phyloP scores from a whole-genome alignment of 2,113 vertebrate species.

The Spea multiplicata region DNA sequence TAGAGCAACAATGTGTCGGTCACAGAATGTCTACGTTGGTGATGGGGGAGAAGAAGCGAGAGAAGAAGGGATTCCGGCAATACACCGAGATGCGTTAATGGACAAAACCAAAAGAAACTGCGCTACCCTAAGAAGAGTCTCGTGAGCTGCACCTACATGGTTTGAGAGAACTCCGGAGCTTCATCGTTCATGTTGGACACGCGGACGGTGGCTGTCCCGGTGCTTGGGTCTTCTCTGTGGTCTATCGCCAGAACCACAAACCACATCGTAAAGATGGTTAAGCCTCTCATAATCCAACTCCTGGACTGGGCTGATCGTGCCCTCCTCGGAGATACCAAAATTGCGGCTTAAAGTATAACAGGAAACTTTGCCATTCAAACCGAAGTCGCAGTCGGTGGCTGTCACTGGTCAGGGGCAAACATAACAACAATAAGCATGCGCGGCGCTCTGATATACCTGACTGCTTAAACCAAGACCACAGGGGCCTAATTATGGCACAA shows the following conservation, averaged over 20 bases:
- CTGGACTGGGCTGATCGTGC: slow-evolving; percentile 76
- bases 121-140: too few relatives aligned
- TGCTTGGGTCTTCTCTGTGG: slow-evolving; percentile 73
- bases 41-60: slow-evolving; percentile 38
- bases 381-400: slow-evolving; percentile 83
- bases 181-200: slow-evolving; percentile 89
- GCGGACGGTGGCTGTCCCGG: slow-evolving; percentile 81
- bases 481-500: too few relatives aligned
- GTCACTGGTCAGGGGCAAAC: slow-evolving; percentile 66
- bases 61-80: slow-evolving; percentile 30
- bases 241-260: slow-evolving; percentile 86
- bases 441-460: slow-evolving; percentile 20
- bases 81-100: slow-evolving; percentile 42
- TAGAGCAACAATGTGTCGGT: slow-evolving; percentile 37
- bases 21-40: slow-evolving; percentile 4
- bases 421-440: slow-evolving; percentile 25
- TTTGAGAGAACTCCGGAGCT: slow-evolving; percentile 78
- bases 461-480: too few relatives aligned
- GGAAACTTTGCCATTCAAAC: slow-evolving; percentile 74
- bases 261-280: slow-evolving; percentile 83
- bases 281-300: slow-evolving; percentile 77
- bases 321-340: slow-evolving; percentile 78
- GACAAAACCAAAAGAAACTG: neutral
- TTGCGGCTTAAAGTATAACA: slow-evolving; percentile 82
- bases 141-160: slow-evolving; percentile 64